phyloP scores from a whole-genome alignment of 2,113 vertebrate genomes.

The Leucopsar rothschildi region DNA sequence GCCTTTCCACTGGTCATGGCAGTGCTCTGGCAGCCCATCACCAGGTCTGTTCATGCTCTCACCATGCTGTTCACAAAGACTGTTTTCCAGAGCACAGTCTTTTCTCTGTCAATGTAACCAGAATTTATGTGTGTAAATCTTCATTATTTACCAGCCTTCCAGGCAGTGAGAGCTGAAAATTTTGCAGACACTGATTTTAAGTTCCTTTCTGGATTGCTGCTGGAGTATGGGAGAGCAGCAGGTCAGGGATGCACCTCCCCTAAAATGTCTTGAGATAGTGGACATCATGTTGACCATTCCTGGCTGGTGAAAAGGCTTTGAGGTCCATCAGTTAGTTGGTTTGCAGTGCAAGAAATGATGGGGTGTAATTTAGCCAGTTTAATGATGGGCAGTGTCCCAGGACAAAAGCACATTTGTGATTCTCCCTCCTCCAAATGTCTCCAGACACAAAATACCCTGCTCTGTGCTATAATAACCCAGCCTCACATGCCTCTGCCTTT shows the following conservation, averaged over 20 bases:
- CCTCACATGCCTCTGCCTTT: rapidly evolving
- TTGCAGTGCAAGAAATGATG: neutral
- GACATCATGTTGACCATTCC: neutral
- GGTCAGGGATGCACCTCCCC: neutral
- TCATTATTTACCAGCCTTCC: neutral
- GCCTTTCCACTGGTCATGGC: neutral
- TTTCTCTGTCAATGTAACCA: neutral
- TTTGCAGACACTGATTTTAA: neutral
- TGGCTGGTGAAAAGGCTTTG: neutral
- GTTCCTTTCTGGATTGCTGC: neutral
- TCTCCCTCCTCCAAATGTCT: neutral
- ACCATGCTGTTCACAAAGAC: neutral
- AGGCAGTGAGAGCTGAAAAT: neutral
- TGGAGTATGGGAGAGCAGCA: neutral
- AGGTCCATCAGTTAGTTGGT: neutral
- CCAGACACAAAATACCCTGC: neutral
- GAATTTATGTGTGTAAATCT: neutral
- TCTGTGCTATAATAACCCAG: neutral
- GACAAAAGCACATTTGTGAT: neutral
- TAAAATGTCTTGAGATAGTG: neutral
- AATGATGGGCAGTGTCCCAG: neutral
- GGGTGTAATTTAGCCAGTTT: neutral
- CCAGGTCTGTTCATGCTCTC: neutral
- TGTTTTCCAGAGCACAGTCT: neutral
- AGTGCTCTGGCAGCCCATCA: neutral